Evolutionary conservation across 2,888 invertebrate species (phyloP), one percentile per base, ranked within the genome.

Genomic region (Hirtodrosophila confusa): DNA sequence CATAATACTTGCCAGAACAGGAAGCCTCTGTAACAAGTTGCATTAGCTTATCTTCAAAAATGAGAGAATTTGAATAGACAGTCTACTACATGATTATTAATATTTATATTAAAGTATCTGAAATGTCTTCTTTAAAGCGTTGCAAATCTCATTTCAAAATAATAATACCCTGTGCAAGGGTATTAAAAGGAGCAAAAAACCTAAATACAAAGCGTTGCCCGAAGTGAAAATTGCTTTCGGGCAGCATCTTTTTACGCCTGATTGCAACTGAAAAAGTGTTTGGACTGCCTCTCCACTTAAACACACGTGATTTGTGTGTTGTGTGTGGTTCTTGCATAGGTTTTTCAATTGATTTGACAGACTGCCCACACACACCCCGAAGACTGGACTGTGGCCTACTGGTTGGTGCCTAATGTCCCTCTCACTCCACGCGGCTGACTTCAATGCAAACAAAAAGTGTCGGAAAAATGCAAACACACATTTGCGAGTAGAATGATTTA

Each of bases 231-330:
- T 84, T 82, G 75, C 75, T 80, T 66, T 75, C 44, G 75, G 85
- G 63, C 85, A 72, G 73, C 73, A 85, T 87, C 82, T 87, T 82
- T 82, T 87, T 80, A 80, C 85, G 87, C 78, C 87, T 82, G 82
- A 82, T 80, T 82, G 82, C 65, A 84, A 53, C 70, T 67, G 43
- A 84, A 86, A 31, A 76, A 75, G 75, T 73, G 69, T 75, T 57
- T 71, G 40, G 54, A 56, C 57, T 49, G 83, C 63, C 66, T 39
- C 67, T 33, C 27, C 12, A 69, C 31, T 23, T 41, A 33, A 48
- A 47, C 54, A 49, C 39, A 65, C 40, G 27, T n/a, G 50, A 54
- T 48, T 60, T 55, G 56, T 61, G 48, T 40, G 37, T 37, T 43
- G 50, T 58, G 50, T 41, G 61, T 57, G 50, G 37, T 50, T 54